These are phyloP conservation scores for Chloroclysta siterata DNA, from an alignment of 2,888 invertebrate genomes.

Conservation along the genomic window DNA sequence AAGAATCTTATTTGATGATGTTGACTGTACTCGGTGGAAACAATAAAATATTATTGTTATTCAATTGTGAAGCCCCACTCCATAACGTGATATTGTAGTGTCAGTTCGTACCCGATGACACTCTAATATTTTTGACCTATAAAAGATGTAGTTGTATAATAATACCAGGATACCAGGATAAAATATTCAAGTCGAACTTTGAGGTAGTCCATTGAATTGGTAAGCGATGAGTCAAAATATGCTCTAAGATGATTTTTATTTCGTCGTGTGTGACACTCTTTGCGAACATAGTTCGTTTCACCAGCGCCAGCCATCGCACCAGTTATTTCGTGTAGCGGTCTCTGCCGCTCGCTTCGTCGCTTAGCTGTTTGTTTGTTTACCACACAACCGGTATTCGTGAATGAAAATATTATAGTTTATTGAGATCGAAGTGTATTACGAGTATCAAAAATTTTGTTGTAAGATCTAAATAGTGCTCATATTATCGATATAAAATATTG, in stretches of 20 bases:
- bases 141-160: too few species aligned
- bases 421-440: neutral
- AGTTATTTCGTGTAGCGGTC: constrained; percentile 15
- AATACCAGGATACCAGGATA: too few species aligned
- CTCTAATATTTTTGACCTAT: too few species aligned
- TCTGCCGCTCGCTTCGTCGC: constrained; percentile 2
- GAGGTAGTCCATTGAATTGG: too few species aligned
- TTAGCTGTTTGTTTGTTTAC: neutral
- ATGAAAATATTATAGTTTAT: neutral
- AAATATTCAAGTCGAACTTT: too few species aligned
- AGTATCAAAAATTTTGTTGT: too few species aligned
- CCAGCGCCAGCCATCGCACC: neutral
- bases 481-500: too few species aligned
- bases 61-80: constrained; percentile 16
- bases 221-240: too few species aligned
- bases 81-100: neutral
- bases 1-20: neutral
- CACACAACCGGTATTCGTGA: neutral
- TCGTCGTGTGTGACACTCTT: neutral
- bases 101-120: neutral
- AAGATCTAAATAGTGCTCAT: too few species aligned
- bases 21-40: constrained; percentile 14
- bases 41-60: constrained; percentile 13
- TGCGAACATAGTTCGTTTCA: neutral
- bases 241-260: neutral